Evolutionary conservation across 2,113 vertebrate species (phyloP).

Genomic region (Dromiciops gliroides): DNA sequence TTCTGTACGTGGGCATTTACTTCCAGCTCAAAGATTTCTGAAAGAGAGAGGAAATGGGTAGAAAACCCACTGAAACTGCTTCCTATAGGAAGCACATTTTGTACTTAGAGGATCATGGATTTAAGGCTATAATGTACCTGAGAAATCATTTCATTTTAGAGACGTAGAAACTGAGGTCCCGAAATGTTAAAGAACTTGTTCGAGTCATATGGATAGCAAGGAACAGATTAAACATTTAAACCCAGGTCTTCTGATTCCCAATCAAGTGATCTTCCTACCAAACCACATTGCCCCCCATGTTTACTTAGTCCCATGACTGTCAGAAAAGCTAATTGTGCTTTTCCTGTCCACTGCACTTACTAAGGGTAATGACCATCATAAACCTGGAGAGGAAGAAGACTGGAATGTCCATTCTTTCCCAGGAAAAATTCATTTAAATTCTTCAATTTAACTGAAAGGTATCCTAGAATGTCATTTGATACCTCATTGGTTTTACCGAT

Average conservation of each 20-base stretch:
- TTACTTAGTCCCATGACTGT: not conserved
- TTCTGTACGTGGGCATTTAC: slow-evolving; percentile 89
- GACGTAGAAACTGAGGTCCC: not conserved
- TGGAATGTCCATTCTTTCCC: no score
- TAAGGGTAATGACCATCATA: rapidly evolving
- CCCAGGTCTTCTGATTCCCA: not conserved
- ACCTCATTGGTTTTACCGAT: not conserved
- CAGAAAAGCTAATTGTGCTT: not conserved
- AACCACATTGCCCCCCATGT: rapidly evolving
- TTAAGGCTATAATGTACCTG: not conserved
- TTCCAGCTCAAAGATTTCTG: slow-evolving; percentile 92
- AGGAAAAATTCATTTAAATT: not conserved
- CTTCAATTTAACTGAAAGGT: not conserved
- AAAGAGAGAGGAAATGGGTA: slow-evolving; percentile 63
- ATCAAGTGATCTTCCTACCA: rapidly evolving
- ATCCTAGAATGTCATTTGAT: not conserved
- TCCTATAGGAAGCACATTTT: not conserved
- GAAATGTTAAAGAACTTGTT: rapidly evolving
- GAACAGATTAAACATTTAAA: rapidly evolving
- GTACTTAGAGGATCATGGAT: not conserved
- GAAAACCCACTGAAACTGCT: not conserved
- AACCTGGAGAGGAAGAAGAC: not conserved
- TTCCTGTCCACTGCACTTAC: rapidly evolving
- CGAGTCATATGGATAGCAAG: not conserved
- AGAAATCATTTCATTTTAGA: not conserved